These are phyloP conservation scores for Drosophila testacea DNA, from an alignment of 2,888 invertebrate species.

Conservation along the genomic window DNA sequence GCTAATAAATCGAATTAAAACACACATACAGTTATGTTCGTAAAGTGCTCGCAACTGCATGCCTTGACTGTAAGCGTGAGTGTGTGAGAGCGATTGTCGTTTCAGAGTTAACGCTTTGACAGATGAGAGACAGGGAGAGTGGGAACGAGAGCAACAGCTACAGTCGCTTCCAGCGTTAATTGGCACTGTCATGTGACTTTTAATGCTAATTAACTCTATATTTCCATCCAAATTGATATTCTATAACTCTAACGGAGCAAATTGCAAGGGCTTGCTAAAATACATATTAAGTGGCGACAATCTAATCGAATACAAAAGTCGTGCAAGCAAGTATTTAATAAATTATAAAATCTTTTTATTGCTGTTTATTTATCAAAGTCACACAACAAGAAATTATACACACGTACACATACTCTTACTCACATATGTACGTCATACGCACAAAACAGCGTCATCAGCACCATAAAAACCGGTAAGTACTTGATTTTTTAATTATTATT, in stretches of 20 bases:
- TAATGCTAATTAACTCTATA: slow-evolving; percentile 61
- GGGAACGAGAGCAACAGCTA: slow-evolving; percentile 22
- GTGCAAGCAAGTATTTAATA: slow-evolving; percentile 3
- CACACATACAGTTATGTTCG: slow-evolving; percentile 36
- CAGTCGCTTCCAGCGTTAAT: slow-evolving; percentile 53
- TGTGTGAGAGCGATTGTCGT: slow-evolving; percentile 2
- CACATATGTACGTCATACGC: slow-evolving; percentile 28
- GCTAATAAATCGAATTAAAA: slow-evolving; percentile 71
- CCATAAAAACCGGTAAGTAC: slow-evolving; percentile 52
- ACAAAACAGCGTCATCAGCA: slow-evolving; percentile 19
- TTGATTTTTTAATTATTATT: slow-evolving; percentile 38
- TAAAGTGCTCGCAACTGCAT: slow-evolving; percentile 34
- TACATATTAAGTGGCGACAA: slow-evolving; percentile 1
- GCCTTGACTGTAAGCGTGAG: slow-evolving; percentile 19
- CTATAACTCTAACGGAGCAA: slow-evolving; percentile 20
- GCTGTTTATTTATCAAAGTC: slow-evolving; percentile 26
- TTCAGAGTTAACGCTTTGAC: slow-evolving; percentile 48
- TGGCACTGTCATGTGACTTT: slow-evolving; percentile 70
- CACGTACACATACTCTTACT: not conserved
- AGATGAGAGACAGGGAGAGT: slow-evolving; percentile 15
- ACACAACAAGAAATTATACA: slow-evolving; percentile 11
- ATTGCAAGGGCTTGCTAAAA: slow-evolving; percentile 27
- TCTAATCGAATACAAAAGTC: slow-evolving; percentile 3
- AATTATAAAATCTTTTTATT: slow-evolving; percentile 7
- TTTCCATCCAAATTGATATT: slow-evolving; percentile 37